phyloP scores from a whole-genome alignment of 2,888 invertebrate species.

The Lycaena phlaeas region DNA sequence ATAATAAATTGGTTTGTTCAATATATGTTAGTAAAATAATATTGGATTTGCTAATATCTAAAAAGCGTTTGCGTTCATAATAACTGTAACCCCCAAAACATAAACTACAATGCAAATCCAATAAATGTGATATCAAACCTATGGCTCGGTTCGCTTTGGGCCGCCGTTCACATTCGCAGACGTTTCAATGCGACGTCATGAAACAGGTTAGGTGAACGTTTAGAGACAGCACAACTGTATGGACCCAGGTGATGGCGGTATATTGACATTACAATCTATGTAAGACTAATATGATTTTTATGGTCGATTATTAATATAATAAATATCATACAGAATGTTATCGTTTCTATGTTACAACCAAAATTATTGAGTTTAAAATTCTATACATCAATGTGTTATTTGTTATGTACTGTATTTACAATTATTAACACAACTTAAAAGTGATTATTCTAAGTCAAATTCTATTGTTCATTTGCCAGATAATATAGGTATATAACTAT shows the following conservation, averaged over 20 bases:
- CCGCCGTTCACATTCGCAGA: constrained; percentile 47
- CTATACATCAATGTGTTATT: too few relatives aligned
- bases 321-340: too few relatives aligned
- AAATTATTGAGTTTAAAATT: too few relatives aligned
- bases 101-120: constrained; percentile 60
- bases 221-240: constrained; percentile 23
- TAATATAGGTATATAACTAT: too few relatives aligned
- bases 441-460: too few relatives aligned
- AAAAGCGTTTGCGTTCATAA: constrained; percentile 19
- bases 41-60: constrained; percentile 23
- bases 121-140: constrained; percentile 66
- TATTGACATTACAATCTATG: neutral
- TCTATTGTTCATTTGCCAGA: too few relatives aligned
- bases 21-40: constrained; percentile 9
- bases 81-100: constrained; percentile 22
- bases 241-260: neutral
- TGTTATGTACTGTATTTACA: too few relatives aligned
- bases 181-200: constrained; percentile 64
- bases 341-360: too few relatives aligned
- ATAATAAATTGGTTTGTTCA: constrained; percentile 7
- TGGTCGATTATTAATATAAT: too few relatives aligned
- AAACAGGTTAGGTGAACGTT: constrained; percentile 47
- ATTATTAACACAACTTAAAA: too few relatives aligned
- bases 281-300: neutral
- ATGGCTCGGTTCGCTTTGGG: constrained; percentile 65